A percentile compares a stretch with the other conserved stretches of the same genome.
These are phyloP conservation scores for Chiloscyllium plagiosum DNA, from an alignment of 2,113 vertebrate genomes.

Conservation along the genomic window DNA sequence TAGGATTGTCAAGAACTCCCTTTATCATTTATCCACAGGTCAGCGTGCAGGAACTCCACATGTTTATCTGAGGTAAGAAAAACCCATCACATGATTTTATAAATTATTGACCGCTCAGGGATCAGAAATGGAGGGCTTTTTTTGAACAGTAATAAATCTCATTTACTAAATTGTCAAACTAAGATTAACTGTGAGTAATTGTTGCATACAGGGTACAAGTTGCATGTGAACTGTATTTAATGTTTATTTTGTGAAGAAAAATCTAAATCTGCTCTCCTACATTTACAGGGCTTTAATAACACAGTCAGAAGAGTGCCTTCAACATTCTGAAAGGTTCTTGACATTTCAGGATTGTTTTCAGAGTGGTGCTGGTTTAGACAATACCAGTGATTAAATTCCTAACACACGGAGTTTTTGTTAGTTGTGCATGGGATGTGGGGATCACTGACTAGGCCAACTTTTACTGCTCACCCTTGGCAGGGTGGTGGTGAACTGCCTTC, in stretches of 20 bases:
- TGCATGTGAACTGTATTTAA: background rate
- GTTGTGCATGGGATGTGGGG: no score
- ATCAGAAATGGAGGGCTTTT: background rate
- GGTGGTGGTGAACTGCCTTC: no score
- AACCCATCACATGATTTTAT: background rate
- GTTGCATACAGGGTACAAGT: background rate
- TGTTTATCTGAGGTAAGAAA: background rate
- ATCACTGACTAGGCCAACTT: no score
- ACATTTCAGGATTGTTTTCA: no score
- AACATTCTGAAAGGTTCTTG: background rate
- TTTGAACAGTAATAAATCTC: background rate
- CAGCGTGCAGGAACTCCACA: background rate
- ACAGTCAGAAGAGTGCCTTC: background rate
- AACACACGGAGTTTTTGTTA: background rate
- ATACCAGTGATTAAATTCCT: background rate
- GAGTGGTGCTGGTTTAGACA: background rate
- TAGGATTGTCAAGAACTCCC: background rate
- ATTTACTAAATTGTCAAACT: background rate
- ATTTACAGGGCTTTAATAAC: background rate
- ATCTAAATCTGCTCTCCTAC: background rate
- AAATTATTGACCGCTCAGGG: background rate
- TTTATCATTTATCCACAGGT: background rate
- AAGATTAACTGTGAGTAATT: background rate
- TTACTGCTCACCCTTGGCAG: no score
- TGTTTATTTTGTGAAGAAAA: background rate